A percentile compares a stretch with the other conserved stretches of the same genome.
Evolutionary conservation across 2,113 vertebrate genomes (phyloP).

Genomic region (Paracyprichromis sp.): DNA sequence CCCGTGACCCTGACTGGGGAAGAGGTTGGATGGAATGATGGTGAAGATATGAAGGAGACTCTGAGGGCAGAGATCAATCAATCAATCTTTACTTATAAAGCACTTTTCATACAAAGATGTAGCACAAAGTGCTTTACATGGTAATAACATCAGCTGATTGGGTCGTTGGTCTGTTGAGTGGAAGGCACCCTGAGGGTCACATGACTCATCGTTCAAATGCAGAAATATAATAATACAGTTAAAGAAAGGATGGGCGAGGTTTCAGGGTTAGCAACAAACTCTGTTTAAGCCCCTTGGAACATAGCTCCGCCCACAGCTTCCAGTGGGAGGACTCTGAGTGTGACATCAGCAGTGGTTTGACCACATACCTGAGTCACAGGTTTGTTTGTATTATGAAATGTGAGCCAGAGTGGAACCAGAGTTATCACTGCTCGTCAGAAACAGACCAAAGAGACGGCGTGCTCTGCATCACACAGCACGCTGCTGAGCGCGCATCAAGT

Average conservation of each 20-base stretch:
- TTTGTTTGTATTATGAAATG: background rate
- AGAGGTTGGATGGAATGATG: no score
- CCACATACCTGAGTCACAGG: background rate
- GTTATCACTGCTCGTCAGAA: background rate
- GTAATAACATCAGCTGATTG: background rate
- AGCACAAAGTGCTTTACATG: no score
- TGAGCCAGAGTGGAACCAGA: background rate
- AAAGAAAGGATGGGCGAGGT: background rate
- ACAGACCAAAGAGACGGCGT: background rate
- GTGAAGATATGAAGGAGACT: no score
- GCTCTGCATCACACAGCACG: background rate
- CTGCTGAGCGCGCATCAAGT: background rate
- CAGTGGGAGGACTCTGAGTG: background rate
- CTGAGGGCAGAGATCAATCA: no score
- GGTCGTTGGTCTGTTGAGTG: no score
- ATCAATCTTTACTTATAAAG: no score
- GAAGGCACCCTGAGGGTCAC: no score
- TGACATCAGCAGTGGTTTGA: background rate
- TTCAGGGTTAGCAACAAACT: background rate
- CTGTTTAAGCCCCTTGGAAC: background rate
- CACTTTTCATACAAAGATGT: no score
- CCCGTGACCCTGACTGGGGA: no score
- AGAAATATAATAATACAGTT: background rate
- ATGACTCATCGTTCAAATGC: background rate
- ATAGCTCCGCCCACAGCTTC: background rate